Conservation (phyloP, 2,888 invertebrate genomes). For the Amiota mariae region DNA sequence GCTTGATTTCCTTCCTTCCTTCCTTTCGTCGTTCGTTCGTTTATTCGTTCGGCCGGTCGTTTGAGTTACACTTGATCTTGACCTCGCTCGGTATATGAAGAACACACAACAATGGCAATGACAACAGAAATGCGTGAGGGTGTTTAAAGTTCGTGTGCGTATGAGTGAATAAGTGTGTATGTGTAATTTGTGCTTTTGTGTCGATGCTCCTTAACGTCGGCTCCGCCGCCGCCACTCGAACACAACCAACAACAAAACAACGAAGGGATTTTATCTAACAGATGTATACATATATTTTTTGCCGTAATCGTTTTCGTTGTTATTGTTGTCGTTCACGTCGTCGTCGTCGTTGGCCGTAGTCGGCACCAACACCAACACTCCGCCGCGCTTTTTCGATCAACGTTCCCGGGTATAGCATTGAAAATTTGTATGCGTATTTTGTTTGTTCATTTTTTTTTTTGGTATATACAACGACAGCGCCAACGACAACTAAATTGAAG, state of each 20-base stretch:
- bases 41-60: background rate
- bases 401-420: conserved; percentile 17
- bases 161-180: background rate
- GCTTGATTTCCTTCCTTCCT: too few species aligned
- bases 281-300: background rate
- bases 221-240: background rate
- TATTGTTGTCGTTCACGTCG: background rate
- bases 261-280: conserved; percentile 1
- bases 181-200: background rate
- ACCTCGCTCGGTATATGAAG: conserved; percentile 30
- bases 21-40: background rate
- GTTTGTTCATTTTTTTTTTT: background rate
- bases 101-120: conserved; percentile 9
- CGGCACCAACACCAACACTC: conserved; percentile 11
- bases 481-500: too few species aligned
- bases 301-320: background rate
- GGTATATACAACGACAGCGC: background rate
- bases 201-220: background rate
- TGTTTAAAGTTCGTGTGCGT: conserved; percentile 33
- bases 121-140: conserved; percentile 43
- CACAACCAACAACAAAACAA: background rate
- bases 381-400: conserved; percentile 9
- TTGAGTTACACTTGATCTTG: conserved; percentile 25
- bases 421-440: conserved; percentile 12
- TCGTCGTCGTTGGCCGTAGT: background rate